Percentiles rank a stretch among this genome's conserved stretches.
Conservation (phyloP, 2,888 invertebrate species). For the Drosophila siamana region DNA sequence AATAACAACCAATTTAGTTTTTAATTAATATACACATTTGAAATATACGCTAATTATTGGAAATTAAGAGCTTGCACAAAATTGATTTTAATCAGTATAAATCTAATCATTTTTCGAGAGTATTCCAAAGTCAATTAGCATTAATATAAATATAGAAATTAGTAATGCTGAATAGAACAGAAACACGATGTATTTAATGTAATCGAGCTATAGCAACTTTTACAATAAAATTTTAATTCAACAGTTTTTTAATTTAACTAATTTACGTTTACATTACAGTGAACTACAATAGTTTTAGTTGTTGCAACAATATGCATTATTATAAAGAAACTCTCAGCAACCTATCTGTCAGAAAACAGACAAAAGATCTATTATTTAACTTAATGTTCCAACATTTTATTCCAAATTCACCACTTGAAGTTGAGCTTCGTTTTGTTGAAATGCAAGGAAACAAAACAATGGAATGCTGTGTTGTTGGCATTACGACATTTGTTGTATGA, state of each 20-base stretch:
- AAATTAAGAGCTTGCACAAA: neutral
- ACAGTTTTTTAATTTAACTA: no score
- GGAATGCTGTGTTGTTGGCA: neutral
- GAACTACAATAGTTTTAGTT: no score
- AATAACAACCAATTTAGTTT: no score
- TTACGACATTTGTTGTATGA: conserved; percentile 4
- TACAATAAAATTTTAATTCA: no score
- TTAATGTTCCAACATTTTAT: neutral
- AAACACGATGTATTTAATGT: no score
- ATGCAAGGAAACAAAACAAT: neutral
- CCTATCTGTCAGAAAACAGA: no score
- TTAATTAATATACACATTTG: neutral
- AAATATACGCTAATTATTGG: neutral
- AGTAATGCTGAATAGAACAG: neutral
- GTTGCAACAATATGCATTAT: no score
- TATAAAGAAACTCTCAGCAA: no score
- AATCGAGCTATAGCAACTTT: no score
- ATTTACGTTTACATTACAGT: no score
- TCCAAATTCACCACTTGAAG: neutral
- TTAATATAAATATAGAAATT: neutral
- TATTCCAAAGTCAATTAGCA: neutral
- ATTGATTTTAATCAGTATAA: conserved; percentile 1
- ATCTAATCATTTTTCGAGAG: neutral
- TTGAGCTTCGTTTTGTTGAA: neutral
- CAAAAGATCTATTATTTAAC: neutral